Conservation (phyloP, 1,140 invertebrate species). For the Platorchestia sp. region DNA sequence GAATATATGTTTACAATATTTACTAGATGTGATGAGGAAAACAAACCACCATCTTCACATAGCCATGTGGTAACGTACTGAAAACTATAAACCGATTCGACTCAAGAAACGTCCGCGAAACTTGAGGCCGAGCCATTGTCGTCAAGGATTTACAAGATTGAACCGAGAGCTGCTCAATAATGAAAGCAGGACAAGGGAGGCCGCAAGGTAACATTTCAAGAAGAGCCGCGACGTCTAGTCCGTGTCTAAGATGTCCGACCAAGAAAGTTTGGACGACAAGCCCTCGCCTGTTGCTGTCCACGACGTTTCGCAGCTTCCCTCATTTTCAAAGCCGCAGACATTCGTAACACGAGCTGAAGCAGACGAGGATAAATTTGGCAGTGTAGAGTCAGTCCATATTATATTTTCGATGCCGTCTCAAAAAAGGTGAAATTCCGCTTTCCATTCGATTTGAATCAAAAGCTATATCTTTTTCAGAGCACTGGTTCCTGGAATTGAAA, state of each 20-base stretch:
- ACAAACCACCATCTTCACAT: neutral
- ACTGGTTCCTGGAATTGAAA: neutral
- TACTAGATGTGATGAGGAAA: neutral
- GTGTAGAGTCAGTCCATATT: neutral
- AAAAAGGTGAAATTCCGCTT: neutral
- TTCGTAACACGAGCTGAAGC: neutral
- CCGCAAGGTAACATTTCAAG: slow-evolving; percentile 44
- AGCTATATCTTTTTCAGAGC: neutral
- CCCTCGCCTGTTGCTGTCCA: slow-evolving; percentile 30
- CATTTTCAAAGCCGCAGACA: neutral
- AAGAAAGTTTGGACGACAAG: slow-evolving; percentile 46
- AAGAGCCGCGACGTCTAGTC: neutral
- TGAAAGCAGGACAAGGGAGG: neutral
- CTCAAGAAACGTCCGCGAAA: neutral
- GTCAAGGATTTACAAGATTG: slow-evolving; percentile 35
- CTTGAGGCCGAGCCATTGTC: slow-evolving; percentile 8
- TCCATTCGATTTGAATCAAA: neutral
- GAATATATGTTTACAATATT: neutral
- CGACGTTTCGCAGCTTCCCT: neutral
- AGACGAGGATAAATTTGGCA: neutral
- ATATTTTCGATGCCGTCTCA: neutral
- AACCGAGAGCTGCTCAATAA: slow-evolving; percentile 30
- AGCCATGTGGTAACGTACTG: neutral
- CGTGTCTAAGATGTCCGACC: slow-evolving; percentile 46
- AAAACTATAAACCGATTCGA: neutral